Evolutionary conservation across 2,888 invertebrate genomes (phyloP).

Genomic region (Anorthoa munda): DNA sequence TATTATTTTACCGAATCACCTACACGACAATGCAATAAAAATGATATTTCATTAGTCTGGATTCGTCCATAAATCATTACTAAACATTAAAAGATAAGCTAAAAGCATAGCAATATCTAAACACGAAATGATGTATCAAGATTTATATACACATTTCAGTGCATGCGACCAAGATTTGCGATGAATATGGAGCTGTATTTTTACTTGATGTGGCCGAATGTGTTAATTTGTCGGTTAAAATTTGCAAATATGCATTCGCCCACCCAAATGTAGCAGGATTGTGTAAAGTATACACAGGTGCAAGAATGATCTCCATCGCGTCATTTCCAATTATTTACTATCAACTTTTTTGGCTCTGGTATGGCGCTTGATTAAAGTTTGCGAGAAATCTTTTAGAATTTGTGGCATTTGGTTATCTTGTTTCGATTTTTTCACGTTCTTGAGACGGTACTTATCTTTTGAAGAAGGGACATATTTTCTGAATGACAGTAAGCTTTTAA

Average conservation of each 20-base stretch:
- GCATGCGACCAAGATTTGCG: slow-evolving; percentile 69
- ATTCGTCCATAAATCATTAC: slow-evolving; percentile 72
- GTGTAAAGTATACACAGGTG: slow-evolving; percentile 84
- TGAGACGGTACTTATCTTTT: slow-evolving; percentile 37
- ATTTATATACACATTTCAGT: slow-evolving; percentile 64
- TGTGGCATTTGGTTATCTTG: slow-evolving; percentile 53
- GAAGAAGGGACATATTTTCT: slow-evolving; percentile 46
- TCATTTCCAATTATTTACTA: slow-evolving; percentile 82
- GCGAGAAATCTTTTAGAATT: slow-evolving; percentile 38
- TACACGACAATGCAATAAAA: slow-evolving; percentile 74
- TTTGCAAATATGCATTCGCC: slow-evolving; percentile 86
- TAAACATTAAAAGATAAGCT: slow-evolving; percentile 71
- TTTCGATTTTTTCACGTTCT: slow-evolving; percentile 44
- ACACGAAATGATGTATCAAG: slow-evolving; percentile 69
- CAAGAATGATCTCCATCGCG: slow-evolving; percentile 72
- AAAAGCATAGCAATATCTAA: slow-evolving; percentile 72
- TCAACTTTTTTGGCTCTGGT: slow-evolving; percentile 66
- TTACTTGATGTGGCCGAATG: slow-evolving; percentile 80
- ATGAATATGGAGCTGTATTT: slow-evolving; percentile 76
- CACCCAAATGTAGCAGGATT: slow-evolving; percentile 76
- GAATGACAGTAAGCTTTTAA: slow-evolving; percentile 60
- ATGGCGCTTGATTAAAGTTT: slow-evolving; percentile 62
- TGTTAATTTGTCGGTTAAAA: slow-evolving; percentile 84
- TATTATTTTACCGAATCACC: slow-evolving; percentile 57
- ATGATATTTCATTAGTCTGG: slow-evolving; percentile 67